Evolutionary conservation across 2,888 invertebrate species (phyloP).

Genomic region (Hyposoter dolosus): DNA sequence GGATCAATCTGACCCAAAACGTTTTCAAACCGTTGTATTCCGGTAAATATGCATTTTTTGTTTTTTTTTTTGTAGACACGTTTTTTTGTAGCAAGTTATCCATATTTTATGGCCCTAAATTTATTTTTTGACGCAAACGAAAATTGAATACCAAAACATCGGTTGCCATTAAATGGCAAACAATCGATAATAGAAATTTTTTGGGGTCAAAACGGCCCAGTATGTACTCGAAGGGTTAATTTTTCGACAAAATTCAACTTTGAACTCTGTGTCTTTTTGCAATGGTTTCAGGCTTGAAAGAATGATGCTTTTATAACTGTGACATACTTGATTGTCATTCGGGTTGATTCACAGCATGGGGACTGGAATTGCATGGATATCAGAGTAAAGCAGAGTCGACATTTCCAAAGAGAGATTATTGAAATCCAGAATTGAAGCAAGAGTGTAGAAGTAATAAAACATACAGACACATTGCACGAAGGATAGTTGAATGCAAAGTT

Average conservation of each 20-base stretch:
- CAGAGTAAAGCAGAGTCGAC: background rate
- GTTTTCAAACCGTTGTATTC: too few relatives aligned
- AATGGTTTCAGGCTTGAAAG: background rate
- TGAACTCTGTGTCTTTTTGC: background rate
- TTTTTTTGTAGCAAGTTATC: too few relatives aligned
- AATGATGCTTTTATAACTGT: background rate
- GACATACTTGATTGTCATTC: background rate
- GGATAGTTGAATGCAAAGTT: slow-evolving; percentile 8
- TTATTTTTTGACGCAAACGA: too few relatives aligned
- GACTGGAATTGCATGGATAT: background rate
- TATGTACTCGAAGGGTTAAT: too few relatives aligned
- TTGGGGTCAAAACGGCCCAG: too few relatives aligned
- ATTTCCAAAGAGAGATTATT: slow-evolving; percentile 1
- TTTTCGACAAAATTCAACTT: background rate
- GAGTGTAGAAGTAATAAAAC: slow-evolving; percentile 37
- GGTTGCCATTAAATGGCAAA: too few relatives aligned
- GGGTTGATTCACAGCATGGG: background rate
- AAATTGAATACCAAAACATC: too few relatives aligned
- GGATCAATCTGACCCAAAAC: too few relatives aligned
- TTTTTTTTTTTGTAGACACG: too few relatives aligned
- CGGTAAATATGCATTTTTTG: too few relatives aligned
- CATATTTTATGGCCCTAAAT: too few relatives aligned
- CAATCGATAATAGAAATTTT: too few relatives aligned
- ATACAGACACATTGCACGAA: background rate
- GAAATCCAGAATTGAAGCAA: slow-evolving; percentile 19